phyloP scores from a whole-genome alignment of 1,140 invertebrate genomes.

The Rhizoglyphus robini region DNA sequence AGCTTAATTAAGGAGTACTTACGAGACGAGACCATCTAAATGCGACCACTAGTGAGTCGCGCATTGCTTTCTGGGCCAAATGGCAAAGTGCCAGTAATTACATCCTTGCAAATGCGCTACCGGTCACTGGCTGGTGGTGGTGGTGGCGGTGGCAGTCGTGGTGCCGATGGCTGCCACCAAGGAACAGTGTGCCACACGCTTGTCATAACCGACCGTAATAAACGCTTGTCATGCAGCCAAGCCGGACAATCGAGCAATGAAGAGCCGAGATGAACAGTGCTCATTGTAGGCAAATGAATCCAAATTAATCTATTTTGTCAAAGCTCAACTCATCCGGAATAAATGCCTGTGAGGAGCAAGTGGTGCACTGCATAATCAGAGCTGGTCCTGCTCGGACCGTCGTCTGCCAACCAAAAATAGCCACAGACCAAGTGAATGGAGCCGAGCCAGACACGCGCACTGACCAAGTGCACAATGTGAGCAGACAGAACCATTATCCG shows the following conservation, averaged over 20 bases:
- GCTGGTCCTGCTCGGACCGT: neutral
- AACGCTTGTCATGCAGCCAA: neutral
- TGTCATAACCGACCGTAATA: neutral
- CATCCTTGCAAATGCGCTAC: too few species aligned
- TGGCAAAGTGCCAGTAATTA: neutral
- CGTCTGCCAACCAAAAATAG: neutral
- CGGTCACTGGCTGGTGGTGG: too few species aligned
- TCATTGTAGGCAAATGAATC: slow-evolving; percentile 13
- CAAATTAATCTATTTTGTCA: neutral
- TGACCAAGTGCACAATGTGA: too few species aligned
- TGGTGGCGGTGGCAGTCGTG: too few species aligned
- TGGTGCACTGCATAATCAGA: neutral
- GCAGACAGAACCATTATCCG: too few species aligned
- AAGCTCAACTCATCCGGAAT: slow-evolving; percentile 7
- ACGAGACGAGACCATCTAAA: neutral
- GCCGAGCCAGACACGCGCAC: too few species aligned
- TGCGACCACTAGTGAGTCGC: neutral
- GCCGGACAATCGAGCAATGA: neutral
- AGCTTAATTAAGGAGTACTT: slow-evolving; percentile 13
- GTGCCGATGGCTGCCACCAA: too few species aligned
- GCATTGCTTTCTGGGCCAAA: neutral
- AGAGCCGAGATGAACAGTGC: neutral
- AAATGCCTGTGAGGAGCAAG: neutral
- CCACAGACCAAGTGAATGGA: neutral
- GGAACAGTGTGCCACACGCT: neutral